Evolutionary conservation across 2,888 invertebrate species (phyloP).

Genomic region (Ashinkailepas kermadecensis): DNA sequence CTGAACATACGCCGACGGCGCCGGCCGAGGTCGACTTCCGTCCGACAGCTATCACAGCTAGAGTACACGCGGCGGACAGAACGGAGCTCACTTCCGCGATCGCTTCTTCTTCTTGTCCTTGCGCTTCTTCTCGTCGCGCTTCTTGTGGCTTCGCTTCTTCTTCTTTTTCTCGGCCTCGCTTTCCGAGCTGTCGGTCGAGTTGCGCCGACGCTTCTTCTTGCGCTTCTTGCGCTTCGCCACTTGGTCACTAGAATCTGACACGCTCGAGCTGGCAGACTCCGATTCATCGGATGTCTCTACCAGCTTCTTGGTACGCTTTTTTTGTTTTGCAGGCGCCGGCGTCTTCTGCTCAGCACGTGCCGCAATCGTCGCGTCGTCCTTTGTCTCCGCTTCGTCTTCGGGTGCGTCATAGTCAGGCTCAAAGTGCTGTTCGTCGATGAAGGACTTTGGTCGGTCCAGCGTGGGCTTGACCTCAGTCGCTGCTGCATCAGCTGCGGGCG

Average conservation of each 20-base stretch:
- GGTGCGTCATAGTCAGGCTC: constrained; percentile 20
- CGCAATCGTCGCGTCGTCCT: not conserved
- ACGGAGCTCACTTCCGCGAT: constrained; percentile 4
- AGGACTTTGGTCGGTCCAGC: not conserved
- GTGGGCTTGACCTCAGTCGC: not conserved
- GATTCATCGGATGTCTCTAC: constrained; percentile 13
- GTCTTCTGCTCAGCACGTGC: not conserved
- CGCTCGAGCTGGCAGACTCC: constrained; percentile 1
- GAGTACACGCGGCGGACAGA: not conserved
- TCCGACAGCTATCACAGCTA: constrained; percentile 1
- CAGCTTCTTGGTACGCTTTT: not conserved
- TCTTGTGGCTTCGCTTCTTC: constrained; percentile 6
- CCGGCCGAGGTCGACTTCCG: not conserved
- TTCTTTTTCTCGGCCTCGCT: not conserved
- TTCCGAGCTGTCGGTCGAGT: not conserved
- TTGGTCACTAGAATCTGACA: constrained; percentile 2
- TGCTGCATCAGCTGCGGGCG: not conserved
- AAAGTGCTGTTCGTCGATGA: constrained; percentile 21
- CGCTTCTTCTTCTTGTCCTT: constrained; percentile 23
- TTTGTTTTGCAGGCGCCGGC: not conserved
- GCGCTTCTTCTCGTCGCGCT: constrained; percentile 16
- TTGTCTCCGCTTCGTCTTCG: not conserved
- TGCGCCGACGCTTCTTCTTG: not conserved
- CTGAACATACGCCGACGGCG: not conserved
- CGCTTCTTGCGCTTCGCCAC: not conserved